Conservation (phyloP, 37 sponge, comb jelly and placozoan genomes). For the Theonella swinhoei region DNA sequence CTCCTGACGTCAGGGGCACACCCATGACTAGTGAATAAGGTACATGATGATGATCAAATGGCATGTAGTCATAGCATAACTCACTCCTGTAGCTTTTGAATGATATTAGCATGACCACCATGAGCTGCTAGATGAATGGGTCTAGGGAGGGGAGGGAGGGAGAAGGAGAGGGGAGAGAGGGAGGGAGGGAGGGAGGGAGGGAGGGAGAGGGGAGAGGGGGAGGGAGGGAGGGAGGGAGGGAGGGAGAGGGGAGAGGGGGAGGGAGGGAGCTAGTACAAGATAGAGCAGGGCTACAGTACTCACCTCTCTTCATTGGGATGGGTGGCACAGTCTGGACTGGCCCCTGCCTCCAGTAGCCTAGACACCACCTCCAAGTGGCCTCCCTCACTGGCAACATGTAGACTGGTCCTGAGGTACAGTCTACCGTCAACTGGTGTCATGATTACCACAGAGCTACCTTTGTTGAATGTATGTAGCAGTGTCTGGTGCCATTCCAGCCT, state of each 20-base stretch:
- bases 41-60: background rate
- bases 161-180: background rate
- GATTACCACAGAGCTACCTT: background rate
- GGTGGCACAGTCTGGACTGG: constrained; percentile 1
- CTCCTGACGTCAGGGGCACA: constrained; percentile 20
- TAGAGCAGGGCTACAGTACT: background rate
- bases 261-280: background rate
- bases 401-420: constrained; percentile 28
- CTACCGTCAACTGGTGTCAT: background rate
- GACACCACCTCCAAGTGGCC: constrained; percentile 27
- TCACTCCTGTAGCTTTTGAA: constrained; percentile 35
- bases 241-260: background rate
- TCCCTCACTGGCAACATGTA: constrained; percentile 56
- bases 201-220: background rate
- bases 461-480: constrained; percentile 1
- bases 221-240: background rate
- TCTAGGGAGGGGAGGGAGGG: background rate
- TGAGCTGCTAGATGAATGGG: constrained; percentile 53
- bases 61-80: background rate
- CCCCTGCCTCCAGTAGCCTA: constrained; percentile 45
- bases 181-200: background rate
- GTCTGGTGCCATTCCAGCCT: constrained; percentile 28
- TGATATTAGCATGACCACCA: constrained; percentile 18
- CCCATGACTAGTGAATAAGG: constrained; percentile 1
- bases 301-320: background rate